Evolutionary conservation across 1,140 invertebrate genomes (phyloP).

Genomic region (Druon quercuslanigerum): DNA sequence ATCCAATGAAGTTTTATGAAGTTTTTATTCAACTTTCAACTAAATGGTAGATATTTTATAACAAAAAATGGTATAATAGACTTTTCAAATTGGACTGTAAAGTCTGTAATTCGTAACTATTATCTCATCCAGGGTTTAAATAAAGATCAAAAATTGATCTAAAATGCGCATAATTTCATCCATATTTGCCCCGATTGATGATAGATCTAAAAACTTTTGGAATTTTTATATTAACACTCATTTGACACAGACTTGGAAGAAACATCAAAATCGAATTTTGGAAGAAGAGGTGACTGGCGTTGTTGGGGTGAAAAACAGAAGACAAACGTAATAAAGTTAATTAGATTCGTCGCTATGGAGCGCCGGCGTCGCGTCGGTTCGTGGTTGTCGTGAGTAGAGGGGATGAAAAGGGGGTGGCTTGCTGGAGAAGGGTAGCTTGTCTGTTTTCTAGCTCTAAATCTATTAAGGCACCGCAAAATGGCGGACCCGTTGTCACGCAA

Average conservation of each 20-base stretch:
- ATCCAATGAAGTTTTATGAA: too few species aligned
- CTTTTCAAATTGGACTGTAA: too few species aligned
- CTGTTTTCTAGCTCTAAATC: slow-evolving; percentile 61
- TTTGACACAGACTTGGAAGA: slow-evolving; percentile 15
- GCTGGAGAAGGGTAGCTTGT: slow-evolving; percentile 15
- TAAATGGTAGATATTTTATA: too few species aligned
- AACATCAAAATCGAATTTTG: slow-evolving; percentile 21
- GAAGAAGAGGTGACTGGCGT: slow-evolving; percentile 61
- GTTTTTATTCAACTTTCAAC: too few species aligned
- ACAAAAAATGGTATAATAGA: too few species aligned
- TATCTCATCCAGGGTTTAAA: too few species aligned
- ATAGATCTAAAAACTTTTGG: too few species aligned
- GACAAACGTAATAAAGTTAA: slow-evolving; percentile 74
- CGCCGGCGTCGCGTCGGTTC: slow-evolving; percentile 31
- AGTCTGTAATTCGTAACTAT: too few species aligned
- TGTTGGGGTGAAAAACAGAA: slow-evolving; percentile 65
- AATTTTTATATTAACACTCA: too few species aligned
- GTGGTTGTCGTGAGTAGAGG: slow-evolving; percentile 36
- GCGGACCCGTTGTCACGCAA: slow-evolving; percentile 53
- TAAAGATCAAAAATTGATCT: too few species aligned
- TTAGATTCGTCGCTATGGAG: slow-evolving; percentile 65
- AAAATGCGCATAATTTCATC: too few species aligned
- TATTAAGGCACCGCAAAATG: slow-evolving; percentile 64
- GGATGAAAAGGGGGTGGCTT: slow-evolving; percentile 25
- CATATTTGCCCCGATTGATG: too few species aligned